Evolutionary conservation across 2,797 vertebrate species (phyloP).

Genomic region (Rhinatrema bivittatum): DNA sequence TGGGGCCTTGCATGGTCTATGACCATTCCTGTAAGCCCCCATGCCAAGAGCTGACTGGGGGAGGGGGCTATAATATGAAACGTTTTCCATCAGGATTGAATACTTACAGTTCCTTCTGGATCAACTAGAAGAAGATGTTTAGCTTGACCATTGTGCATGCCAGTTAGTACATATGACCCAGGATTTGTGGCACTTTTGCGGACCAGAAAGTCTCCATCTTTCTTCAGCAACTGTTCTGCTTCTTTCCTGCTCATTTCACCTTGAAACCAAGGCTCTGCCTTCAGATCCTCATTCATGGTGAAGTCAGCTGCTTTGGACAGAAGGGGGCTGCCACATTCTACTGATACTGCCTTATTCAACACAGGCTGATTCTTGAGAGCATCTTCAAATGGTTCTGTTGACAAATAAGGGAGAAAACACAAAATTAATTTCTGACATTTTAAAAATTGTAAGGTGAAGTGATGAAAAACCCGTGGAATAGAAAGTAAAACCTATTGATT

Average conservation of each 20-base stretch:
- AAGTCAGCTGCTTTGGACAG: slow-evolving; percentile 60
- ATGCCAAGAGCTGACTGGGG: no score
- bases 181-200: slow-evolving; percentile 92
- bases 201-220: slow-evolving; percentile 90
- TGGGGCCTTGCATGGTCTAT: no score
- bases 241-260: slow-evolving; percentile 90
- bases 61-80: no score
- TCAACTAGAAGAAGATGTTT: slow-evolving; percentile 95
- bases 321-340: slow-evolving; percentile 74
- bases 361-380: slow-evolving; percentile 77
- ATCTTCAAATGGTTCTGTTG: slow-evolving; percentile 88
- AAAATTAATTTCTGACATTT: slow-evolving; percentile 25
- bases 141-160: slow-evolving; percentile 86
- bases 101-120: slow-evolving; percentile 90
- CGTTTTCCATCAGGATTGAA: no score
- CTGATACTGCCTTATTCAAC: slow-evolving; percentile 70
- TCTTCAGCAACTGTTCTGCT: slow-evolving; percentile 81
- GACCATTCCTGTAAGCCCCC: no score
- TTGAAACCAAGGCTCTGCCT: slow-evolving; percentile 82
- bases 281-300: slow-evolving; percentile 72
- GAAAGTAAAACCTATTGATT: no score
- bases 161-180: slow-evolving; percentile 88
- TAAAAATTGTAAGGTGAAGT: no score
- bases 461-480: no score
- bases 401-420: slow-evolving; percentile 2